These are phyloP conservation scores for Ancistrus triradiatus DNA, from an alignment of 2,113 vertebrate genomes.

Conservation along the genomic window DNA sequence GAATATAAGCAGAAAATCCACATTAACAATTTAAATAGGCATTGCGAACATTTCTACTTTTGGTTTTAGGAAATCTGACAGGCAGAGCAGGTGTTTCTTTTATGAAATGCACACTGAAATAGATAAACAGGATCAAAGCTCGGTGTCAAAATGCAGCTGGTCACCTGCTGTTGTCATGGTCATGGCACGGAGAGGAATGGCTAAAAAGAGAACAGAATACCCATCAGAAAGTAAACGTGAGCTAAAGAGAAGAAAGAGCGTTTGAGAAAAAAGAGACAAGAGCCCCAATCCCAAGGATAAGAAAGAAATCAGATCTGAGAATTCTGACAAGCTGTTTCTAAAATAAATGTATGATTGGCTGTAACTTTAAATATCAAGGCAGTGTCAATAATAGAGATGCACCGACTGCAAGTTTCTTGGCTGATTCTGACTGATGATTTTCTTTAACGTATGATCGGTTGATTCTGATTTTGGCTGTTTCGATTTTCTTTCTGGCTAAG, in stretches of 20 bases:
- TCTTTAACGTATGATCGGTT: too few species aligned
- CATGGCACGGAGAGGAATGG: constrained; percentile 90
- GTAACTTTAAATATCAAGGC: too few species aligned
- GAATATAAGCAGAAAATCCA: too few species aligned
- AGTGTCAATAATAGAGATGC: too few species aligned
- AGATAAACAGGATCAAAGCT: constrained; percentile 1
- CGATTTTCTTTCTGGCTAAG: too few species aligned
- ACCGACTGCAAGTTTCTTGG: too few species aligned
- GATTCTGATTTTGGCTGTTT: too few species aligned
- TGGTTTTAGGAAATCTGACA: constrained; percentile 50
- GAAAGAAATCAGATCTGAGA: constrained; percentile 51
- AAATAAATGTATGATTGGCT: too few species aligned
- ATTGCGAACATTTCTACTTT: neutral
- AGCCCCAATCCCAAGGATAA: too few species aligned
- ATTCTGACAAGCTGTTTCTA: constrained; percentile 48
- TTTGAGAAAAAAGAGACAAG: constrained; percentile 30
- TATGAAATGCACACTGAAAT: constrained; percentile 36
- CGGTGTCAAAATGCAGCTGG: constrained; percentile 72
- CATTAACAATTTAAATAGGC: neutral
- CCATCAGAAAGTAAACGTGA: constrained; percentile 61
- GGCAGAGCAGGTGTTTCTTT: constrained; percentile 61
- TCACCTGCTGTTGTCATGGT: constrained; percentile 99
- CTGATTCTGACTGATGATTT: too few species aligned
- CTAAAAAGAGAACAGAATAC: constrained; percentile 83
- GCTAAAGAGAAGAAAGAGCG: constrained; percentile 60